Evolutionary conservation across 2,888 invertebrate genomes (phyloP), one percentile per base, ranked within the genome.

Genomic region (Synergus gifuensis): DNA sequence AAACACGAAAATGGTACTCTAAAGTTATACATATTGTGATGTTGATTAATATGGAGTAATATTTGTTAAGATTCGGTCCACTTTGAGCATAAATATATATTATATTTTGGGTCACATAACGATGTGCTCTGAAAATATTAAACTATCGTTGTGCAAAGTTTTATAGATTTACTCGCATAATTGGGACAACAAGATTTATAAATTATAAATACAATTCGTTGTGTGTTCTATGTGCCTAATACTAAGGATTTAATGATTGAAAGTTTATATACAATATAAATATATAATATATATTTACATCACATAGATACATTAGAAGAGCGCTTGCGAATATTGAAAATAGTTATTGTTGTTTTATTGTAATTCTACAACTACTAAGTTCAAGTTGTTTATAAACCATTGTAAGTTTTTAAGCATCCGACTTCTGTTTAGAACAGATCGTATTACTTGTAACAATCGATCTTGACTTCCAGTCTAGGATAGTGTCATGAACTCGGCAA

Each of bases 171-270:
- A 64, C 67, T 79, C 76, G 83, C 81, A 82, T 82, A 81, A 81
- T 78, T 82, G 76, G 77, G 69, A 73, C 78, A 83, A 83, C 81
- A 54, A 54, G 49, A 73, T 73, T 73, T 54, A 73, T 73, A 54
- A 9, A 28, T 22, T 76, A 81, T 85, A 86, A 81, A 83, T 86
- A 87, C 86, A 88, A 85, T 86, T 83, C 81, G 78, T 87, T 89
- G 88, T 88, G 89, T 90, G 89, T 90, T 91, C 88, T 88, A 90
- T 90, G 90, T 91, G 90, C 90, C 91, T 91, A 88, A 88, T 87
- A 85, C 83, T 86, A 84, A 84, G 83, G 79, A 85, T 82, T 85
- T 86, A 84, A 85, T 82, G 82, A 79, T 80, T 82, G 82, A 81
- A 80, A 85, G 79, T 78, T 81, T 79, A 80, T 82, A 84, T 78